phyloP scores from a whole-genome alignment of 2,113 vertebrate genomes.

The Oxygymnocypris stewartii region DNA sequence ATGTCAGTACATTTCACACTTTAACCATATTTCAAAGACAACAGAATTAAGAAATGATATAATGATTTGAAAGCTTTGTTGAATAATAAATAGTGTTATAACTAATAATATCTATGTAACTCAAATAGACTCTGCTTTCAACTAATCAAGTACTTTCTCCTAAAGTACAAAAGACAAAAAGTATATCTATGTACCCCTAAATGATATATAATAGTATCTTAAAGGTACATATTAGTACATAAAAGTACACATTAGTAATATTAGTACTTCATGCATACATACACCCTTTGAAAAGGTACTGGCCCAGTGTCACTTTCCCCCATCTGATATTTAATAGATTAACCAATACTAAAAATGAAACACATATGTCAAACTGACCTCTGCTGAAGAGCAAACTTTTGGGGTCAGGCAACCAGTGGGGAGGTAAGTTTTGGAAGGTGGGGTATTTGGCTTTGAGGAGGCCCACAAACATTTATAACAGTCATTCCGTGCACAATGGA shows the following conservation, averaged over 20 bases:
- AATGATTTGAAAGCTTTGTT: no score
- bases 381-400: conserved; percentile 12
- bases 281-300: no score
- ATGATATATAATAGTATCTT: no score
- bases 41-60: no score
- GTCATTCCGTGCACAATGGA: background rate
- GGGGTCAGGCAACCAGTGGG: conserved; percentile 25
- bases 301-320: background rate
- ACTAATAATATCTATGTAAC: no score
- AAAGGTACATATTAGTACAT: background rate
- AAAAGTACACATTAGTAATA: background rate
- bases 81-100: no score
- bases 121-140: no score
- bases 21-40: no score
- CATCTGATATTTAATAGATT: background rate
- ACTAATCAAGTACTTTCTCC: no score
- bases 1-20: no score
- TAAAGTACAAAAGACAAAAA: no score
- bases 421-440: background rate
- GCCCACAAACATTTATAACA: conserved; percentile 63
- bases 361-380: conserved; percentile 32
- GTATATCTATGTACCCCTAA: no score
- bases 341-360: background rate
- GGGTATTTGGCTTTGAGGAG: conserved; percentile 36
- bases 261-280: background rate